phyloP scores from a whole-genome alignment of 2,888 invertebrate species.

The Caenorhabditis doughertyi region DNA sequence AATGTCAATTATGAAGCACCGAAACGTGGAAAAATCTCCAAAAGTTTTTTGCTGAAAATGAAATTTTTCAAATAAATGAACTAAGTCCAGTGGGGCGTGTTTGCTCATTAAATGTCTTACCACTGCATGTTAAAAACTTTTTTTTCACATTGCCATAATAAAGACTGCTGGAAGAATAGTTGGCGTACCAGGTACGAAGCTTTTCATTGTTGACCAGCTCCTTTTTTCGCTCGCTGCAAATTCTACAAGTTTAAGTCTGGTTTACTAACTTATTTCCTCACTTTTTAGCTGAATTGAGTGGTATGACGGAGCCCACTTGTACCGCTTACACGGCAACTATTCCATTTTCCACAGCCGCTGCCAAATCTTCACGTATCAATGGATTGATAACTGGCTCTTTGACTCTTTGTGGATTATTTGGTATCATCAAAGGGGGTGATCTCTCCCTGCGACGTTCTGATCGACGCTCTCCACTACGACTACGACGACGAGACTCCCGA shows the following conservation, averaged over 20 bases:
- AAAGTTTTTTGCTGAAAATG: too few species aligned
- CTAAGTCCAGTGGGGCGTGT: too few species aligned
- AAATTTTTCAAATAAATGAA: too few species aligned
- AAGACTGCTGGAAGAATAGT: slow-evolving; percentile 95
- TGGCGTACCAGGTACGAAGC: slow-evolving; percentile 99
- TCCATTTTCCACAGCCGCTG: slow-evolving; percentile 57
- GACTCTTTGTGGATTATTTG: slow-evolving; percentile 51
- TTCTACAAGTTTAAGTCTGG: not conserved
- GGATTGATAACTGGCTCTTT: slow-evolving; percentile 74
- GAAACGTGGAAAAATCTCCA: too few species aligned
- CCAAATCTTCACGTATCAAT: slow-evolving; percentile 70
- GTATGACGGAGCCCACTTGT: slow-evolving; percentile 48
- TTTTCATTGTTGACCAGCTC: slow-evolving; percentile 86
- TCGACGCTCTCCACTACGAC: slow-evolving; percentile 7
- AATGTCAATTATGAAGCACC: too few species aligned
- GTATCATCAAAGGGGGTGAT: slow-evolving; percentile 59
- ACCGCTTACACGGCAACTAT: slow-evolving; percentile 36
- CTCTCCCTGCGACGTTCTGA: slow-evolving; percentile 31
- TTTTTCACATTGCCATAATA: too few species aligned
- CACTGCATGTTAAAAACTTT: too few species aligned
- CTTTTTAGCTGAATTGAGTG: slow-evolving; percentile 48
- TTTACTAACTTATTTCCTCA: not conserved
- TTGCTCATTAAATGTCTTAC: too few species aligned
- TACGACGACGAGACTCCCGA: slow-evolving; percentile 10
- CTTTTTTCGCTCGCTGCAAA: slow-evolving; percentile 69